Evolutionary conservation across 2,797 vertebrate genomes (phyloP).

Genomic region (Alfaro cultratus): DNA sequence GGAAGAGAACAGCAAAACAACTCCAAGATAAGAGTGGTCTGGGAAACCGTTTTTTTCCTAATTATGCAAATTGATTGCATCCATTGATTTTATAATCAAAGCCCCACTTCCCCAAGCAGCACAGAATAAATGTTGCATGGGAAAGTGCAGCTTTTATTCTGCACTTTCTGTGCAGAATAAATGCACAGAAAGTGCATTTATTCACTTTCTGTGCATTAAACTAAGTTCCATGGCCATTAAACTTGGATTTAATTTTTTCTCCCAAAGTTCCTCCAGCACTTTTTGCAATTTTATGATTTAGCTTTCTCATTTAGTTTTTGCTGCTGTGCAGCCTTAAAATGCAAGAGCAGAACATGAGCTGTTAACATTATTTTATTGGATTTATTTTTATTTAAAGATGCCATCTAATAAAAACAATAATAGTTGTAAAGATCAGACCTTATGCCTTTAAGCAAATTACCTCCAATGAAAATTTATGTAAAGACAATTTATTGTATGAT

Average conservation of each 20-base stretch:
- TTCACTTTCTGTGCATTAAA: too few species aligned
- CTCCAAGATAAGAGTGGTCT: slow-evolving; percentile 42
- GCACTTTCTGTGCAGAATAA: too few species aligned
- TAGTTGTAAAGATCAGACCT: background rate
- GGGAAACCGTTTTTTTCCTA: slow-evolving; percentile 30
- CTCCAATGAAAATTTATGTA: background rate
- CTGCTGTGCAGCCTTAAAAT: background rate
- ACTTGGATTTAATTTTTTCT: slow-evolving; percentile 1
- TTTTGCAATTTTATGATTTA: background rate
- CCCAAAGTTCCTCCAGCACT: slow-evolving; percentile 3
- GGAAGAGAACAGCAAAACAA: slow-evolving; percentile 33
- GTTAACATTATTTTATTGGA: background rate
- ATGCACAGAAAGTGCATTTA: too few species aligned
- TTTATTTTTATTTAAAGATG: background rate
- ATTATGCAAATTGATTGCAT: slow-evolving; percentile 48
- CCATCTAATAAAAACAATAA: background rate
- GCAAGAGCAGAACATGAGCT: background rate
- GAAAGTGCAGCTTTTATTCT: too few species aligned
- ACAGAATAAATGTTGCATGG: slow-evolving; percentile 28
- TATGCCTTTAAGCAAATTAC: background rate
- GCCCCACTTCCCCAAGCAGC: slow-evolving; percentile 21
- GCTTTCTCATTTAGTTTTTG: background rate
- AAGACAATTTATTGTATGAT: background rate
- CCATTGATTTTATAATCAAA: slow-evolving; percentile 46
- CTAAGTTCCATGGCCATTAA: slow-evolving; percentile 13